Percentiles rank a stretch among this genome's conserved stretches.
Conservation (phyloP, 2,888 invertebrate species). For the Brachylomia viminalis region DNA sequence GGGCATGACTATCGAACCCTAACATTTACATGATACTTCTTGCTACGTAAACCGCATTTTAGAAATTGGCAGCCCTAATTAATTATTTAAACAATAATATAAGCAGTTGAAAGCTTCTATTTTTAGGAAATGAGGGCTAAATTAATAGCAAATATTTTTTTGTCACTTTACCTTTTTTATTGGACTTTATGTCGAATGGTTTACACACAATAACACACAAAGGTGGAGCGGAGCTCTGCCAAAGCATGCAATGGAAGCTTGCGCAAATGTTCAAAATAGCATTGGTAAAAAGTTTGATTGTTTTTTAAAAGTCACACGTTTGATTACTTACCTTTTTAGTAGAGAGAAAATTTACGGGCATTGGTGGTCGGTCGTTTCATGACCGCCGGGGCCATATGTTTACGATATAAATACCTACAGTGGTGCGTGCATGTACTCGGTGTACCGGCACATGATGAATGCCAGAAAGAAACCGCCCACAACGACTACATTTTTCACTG, state of each 20-base stretch:
- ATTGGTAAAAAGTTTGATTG: conserved; percentile 21
- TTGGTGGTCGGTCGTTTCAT: conserved; percentile 75
- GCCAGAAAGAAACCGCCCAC: conserved; percentile 88
- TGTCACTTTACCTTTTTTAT: neutral
- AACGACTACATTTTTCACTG: conserved; percentile 49
- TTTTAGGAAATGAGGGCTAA: neutral
- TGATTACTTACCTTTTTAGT: conserved; percentile 61
- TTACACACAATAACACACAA: neutral
- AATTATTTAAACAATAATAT: conserved; percentile 10
- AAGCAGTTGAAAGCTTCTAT: neutral
- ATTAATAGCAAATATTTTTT: conserved; percentile 3
- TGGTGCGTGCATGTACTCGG: conserved; percentile 74
- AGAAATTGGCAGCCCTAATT: neutral
- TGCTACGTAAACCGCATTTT: neutral
- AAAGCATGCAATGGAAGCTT: neutral
- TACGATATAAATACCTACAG: conserved; percentile 84
- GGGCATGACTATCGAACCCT: neutral
- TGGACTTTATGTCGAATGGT: neutral
- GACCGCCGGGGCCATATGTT: conserved; percentile 85
- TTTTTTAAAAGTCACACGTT: conserved; percentile 58
- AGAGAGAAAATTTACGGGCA: conserved; percentile 72
- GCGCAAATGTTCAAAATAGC: conserved; percentile 8
- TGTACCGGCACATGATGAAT: conserved; percentile 80
- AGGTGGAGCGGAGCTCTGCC: neutral
- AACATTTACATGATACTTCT: neutral